Evolutionary conservation across 2,113 vertebrate genomes (phyloP).

Genomic region (Petrocephalus microphthalmus): DNA sequence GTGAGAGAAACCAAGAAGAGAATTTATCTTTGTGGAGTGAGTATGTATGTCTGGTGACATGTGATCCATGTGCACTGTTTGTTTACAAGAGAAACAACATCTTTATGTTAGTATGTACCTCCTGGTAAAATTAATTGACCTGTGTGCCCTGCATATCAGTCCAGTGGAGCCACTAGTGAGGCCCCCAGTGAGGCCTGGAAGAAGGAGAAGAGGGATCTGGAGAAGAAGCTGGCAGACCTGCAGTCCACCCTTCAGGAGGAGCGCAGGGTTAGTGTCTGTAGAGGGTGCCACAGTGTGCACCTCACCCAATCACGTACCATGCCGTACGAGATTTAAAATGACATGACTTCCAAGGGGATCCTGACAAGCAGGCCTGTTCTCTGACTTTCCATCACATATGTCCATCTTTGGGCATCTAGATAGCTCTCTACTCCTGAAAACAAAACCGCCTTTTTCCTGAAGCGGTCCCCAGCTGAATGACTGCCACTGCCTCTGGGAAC

Average conservation of each 20-base stretch:
- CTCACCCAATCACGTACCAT: neutral
- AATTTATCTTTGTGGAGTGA: neutral
- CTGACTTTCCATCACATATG: neutral
- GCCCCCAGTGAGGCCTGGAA: conserved; percentile 39
- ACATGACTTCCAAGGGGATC: neutral
- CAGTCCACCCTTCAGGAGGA: conserved; percentile 64
- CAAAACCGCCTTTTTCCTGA: neutral
- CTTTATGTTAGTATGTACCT: neutral
- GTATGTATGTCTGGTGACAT: neutral
- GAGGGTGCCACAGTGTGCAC: neutral
- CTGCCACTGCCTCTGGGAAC: neutral
- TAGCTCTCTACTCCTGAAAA: neutral
- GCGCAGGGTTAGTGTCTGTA: conserved; percentile 56
- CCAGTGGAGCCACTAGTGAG: conserved; percentile 38
- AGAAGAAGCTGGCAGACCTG: conserved; percentile 63
- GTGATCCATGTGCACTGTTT: neutral
- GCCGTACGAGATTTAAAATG: neutral
- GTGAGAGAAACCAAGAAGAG: neutral
- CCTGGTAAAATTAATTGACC: neutral
- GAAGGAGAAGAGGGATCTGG: conserved; percentile 58
- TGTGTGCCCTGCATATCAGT: conserved; percentile 22
- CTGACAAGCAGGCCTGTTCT: neutral
- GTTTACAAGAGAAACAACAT: neutral
- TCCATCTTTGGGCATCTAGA: neutral
- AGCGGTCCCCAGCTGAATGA: neutral